These are phyloP conservation scores for Orthosia gothica DNA, from an alignment of 2,888 invertebrate genomes.

Conservation along the genomic window DNA sequence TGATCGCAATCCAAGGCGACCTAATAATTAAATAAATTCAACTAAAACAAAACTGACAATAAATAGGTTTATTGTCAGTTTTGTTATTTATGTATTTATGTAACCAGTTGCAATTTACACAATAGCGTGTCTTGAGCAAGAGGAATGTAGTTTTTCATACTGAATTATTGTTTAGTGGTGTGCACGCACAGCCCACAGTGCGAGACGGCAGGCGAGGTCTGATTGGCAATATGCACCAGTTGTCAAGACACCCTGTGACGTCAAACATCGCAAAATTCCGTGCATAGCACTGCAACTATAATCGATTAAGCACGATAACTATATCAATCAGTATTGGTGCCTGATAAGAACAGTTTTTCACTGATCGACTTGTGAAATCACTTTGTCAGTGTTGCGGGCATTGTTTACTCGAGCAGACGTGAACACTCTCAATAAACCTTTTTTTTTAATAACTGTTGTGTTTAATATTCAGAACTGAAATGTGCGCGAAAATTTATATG, in stretches of 20 bases:
- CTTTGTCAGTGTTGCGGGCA: constrained; percentile 77
- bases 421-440: constrained; percentile 25
- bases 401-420: constrained; percentile 68
- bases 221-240: constrained; percentile 25
- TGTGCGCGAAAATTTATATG: constrained; percentile 55
- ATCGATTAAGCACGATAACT: constrained; percentile 74
- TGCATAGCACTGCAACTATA: constrained; percentile 77
- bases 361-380: constrained; percentile 74
- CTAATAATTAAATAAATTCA: too few species aligned
- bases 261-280: constrained; percentile 50
- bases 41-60: constrained; percentile 14
- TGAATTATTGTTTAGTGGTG: constrained; percentile 55
- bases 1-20: too few species aligned
- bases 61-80: too few species aligned
- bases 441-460: constrained; percentile 12
- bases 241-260: constrained; percentile 47
- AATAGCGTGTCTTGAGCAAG: constrained; percentile 65
- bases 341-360: constrained; percentile 80
- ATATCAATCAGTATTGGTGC: constrained; percentile 78
- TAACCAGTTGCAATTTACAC: constrained; percentile 58
- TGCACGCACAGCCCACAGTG: constrained; percentile 37
- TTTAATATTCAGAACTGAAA: constrained; percentile 47
- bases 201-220: constrained; percentile 26
- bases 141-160: constrained; percentile 71
- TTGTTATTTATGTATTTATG: too few species aligned